Base-by-base conservation (phyloP, 2,888 invertebrate genomes). In the Ceramica pisi region DNA sequence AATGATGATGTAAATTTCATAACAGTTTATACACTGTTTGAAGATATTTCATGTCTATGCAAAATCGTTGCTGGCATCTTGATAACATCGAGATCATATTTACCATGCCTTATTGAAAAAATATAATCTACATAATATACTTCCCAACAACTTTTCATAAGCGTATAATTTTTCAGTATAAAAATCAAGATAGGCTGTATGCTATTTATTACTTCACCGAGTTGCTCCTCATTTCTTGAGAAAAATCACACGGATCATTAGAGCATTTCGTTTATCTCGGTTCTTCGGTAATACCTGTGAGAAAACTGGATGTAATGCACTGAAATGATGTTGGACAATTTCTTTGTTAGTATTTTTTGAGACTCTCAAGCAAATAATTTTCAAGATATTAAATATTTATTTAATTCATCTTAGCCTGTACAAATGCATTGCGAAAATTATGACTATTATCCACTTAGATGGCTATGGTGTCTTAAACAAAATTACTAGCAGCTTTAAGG, bases 181-280 rank as follows among this genome's bases (percentile, higher is more conserved):
- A 2, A 46, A 12, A 51, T 70, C 55, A 67, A 68, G 61, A 55
- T 64, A 44, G 16, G 10, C 46, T 53, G 16, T 16, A 48, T 38
- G 23, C 16, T 62, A 62, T 69, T 81, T 62, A 62, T 69, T 81
- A 64, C 60, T 57, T 64, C 51, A 68, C 12, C 10, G 41, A 61
- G n/a, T 69, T 53, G 48, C 67, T 59, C 73, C 75, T 44, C 44
- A 60, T 64, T 56, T 46, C 72, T 80, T 74, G 77, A 82, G 80
- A 81, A 83, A 70, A 81, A 75, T 84, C 84, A 79, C 84, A 81
- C 86, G 65, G 70, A 67, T 65, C 65, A 56, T 69, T 57, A 61
- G 60, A 69, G 67, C 53, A 80, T 80, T 80, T 71, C 68, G 68
- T 61, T 76, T 76, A 72, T 74, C 31, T 65, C 57, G 50, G 67